A percentile compares a stretch with the other conserved stretches of the same genome.
These are phyloP conservation scores for Perca schrenkii DNA, from an alignment of 2,113 vertebrate genomes.

Conservation along the genomic window DNA sequence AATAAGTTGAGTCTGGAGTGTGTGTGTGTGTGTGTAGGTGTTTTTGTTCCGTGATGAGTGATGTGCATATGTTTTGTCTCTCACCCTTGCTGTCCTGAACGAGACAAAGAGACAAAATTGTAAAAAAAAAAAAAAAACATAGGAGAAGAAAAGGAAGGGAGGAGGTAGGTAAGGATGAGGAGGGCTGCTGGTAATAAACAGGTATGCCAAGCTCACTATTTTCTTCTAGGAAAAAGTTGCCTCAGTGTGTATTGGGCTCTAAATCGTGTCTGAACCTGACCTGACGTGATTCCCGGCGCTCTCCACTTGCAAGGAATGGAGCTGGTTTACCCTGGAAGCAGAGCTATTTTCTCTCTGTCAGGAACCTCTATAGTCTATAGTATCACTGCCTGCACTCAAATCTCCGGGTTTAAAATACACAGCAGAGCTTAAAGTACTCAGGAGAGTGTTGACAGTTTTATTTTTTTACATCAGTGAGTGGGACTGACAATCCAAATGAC, in stretches of 20 bases:
- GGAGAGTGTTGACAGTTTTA: background rate
- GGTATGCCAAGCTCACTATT: conserved; percentile 30
- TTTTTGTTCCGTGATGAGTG: conserved; percentile 33
- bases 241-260: conserved; percentile 23
- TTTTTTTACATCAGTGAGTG: background rate
- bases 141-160: background rate
- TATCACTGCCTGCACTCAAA: conserved; percentile 2
- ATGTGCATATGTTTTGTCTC: conserved; percentile 56
- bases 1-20: conserved; percentile 26
- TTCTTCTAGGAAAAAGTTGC: conserved; percentile 63
- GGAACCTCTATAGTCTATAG: conserved; percentile 2
- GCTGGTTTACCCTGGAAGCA: conserved; percentile 55
- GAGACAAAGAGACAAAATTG: conserved; percentile 15
- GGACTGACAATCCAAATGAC: background rate
- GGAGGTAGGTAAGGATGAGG: background rate
- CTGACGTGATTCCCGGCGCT: conserved; percentile 46
- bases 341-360: conserved; percentile 32
- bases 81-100: background rate
- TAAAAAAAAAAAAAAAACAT: background rate
- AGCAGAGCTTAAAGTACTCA: background rate
- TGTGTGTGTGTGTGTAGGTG: conserved; percentile 22
- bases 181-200: conserved; percentile 35
- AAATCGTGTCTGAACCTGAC: conserved; percentile 66
- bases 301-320: conserved; percentile 31
- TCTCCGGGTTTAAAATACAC: conserved; percentile 14